Base-by-base conservation (phyloP, 2,113 vertebrate species). In the Spea bombifrons region DNA sequence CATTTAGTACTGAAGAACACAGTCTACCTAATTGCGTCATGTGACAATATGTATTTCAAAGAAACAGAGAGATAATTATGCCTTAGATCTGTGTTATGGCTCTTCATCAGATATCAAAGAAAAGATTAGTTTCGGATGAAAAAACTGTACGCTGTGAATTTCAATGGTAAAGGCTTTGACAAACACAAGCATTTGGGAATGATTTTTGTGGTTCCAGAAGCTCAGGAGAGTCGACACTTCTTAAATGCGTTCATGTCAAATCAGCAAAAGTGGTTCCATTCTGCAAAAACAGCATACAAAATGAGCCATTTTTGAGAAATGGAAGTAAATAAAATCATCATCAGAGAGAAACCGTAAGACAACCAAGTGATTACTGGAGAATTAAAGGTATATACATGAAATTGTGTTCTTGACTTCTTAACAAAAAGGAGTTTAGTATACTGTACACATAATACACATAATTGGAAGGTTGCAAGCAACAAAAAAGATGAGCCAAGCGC, bases 31-130 rank as follows among this genome's bases (percentile, higher is more conserved):
- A 67, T 59, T 13, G 66, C 66, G 46, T 10, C 46, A 30, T 30
- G 66, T 67, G 66, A 30, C 66, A 67, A 30, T 46, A 10, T 10
- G 4, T 67, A 46, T 67, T 46, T 67, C 66, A 67, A 67, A 67
- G 66, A 67, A 67, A 67, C 66, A 46, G 66, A 30, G 13, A 67
- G 66, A 67, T 67, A 67, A 67, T 67, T 67, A 67, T 15, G 66
- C 13, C 17, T 67, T 44, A 46, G 66, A 67, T 67, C 66, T 47
- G 45, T 67, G 66, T 30, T 67, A 67, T 46, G 45, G 66, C 66
- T 67, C 45, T 67, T 67, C 66, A 67, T 67, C 66, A 67, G 66
- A 8, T 67, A 67, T 67, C 66, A 67, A 67, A 67, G 66, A 67
- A 67, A 30, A 67, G 44, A 67, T 67, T 67, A 67, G 66, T 67